These are phyloP conservation scores for Phaedon cochleariae DNA, from an alignment of 2,888 invertebrate genomes.

Conservation along the genomic window DNA sequence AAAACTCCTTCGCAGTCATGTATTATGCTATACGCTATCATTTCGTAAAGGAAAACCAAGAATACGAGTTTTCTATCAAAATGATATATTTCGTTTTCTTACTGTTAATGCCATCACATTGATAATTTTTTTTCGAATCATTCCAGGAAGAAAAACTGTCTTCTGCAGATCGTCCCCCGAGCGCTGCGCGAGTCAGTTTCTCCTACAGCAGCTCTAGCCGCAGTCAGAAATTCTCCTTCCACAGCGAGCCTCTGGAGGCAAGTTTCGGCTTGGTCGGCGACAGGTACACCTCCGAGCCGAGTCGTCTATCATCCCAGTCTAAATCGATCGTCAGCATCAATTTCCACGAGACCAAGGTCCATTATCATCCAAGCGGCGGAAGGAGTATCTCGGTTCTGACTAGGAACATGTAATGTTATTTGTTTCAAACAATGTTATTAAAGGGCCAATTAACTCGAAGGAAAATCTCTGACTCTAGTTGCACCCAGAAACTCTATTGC, in stretches of 20 bases:
- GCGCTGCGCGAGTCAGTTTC: not conserved
- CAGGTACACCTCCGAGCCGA: not conserved
- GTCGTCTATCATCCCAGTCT: not conserved
- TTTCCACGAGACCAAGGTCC: not conserved
- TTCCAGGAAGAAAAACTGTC: not conserved
- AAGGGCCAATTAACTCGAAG: no score
- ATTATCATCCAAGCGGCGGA: not conserved
- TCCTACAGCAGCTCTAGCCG: not conserved
- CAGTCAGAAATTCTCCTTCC: not conserved
- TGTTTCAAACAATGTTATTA: not conserved
- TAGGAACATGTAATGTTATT: not conserved
- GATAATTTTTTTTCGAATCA: not conserved
- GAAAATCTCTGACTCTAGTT: no score
- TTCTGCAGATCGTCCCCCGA: not conserved
- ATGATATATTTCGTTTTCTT: no score
- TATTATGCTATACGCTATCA: no score
- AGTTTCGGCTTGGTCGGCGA: not conserved
- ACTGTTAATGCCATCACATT: no score
- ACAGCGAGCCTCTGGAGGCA: not conserved
- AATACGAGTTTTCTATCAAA: no score
- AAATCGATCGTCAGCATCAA: not conserved
- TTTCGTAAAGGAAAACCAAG: no score
- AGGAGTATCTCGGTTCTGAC: not conserved
- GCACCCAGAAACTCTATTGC: not conserved
- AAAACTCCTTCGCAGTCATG: no score